phyloP scores from a whole-genome alignment of 2,797 vertebrate species.

The Molossus molossus region DNA sequence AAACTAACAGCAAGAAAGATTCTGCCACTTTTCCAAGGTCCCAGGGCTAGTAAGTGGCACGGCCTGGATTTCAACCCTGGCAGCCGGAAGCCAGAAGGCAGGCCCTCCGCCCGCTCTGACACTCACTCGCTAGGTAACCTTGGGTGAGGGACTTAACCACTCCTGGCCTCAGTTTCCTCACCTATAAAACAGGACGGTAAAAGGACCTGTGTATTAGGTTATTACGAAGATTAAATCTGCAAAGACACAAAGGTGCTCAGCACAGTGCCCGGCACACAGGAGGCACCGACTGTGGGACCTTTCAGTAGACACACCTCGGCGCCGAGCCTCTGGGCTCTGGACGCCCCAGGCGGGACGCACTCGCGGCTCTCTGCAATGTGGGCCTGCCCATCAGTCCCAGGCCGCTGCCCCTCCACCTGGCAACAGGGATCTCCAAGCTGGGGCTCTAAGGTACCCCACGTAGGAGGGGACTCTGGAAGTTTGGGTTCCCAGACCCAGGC shows the following conservation, averaged over 20 bases:
- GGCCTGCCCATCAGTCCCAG: background rate
- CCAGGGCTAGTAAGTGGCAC: background rate
- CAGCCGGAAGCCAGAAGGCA: constrained; percentile 6
- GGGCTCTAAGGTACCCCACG: background rate
- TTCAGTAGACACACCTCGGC: background rate
- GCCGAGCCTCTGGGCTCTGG: background rate
- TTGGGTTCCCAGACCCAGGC: constrained; percentile 18
- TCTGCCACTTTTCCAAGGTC: background rate
- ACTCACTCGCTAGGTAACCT: background rate
- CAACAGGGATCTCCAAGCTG: background rate
- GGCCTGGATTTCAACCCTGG: background rate
- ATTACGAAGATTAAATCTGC: background rate
- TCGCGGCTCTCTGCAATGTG: constrained; percentile 14
- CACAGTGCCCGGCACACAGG: background rate
- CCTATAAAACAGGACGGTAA: background rate
- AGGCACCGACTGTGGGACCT: background rate
- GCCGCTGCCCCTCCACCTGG: background rate
- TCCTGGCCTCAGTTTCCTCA: background rate
- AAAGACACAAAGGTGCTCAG: background rate
- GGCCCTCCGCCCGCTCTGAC: background rate
- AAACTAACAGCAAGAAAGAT: background rate
- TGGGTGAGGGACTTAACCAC: background rate
- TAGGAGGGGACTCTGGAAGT: background rate
- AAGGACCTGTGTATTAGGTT: background rate
- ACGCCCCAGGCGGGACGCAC: background rate